A percentile compares a stretch with the other conserved stretches of the same genome.
Conservation (phyloP, 23 tunicate species). For the Halocynthia roretzi region DNA sequence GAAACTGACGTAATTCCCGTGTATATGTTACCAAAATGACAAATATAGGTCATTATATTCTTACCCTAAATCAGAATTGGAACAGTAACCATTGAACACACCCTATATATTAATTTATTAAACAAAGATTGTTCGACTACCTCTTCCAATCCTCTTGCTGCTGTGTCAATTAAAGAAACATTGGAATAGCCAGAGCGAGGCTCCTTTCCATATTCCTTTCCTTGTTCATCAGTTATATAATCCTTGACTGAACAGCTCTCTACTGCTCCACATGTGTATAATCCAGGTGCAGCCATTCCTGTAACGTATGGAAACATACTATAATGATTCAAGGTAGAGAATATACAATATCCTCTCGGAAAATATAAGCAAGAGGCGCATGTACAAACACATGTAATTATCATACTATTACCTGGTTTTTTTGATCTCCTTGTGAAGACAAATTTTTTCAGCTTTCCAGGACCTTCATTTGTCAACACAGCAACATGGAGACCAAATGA, state of each 20-base stretch:
- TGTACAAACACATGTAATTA: too few relatives aligned
- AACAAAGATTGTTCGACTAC: constrained; percentile 6
- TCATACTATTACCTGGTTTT: constrained; percentile 19
- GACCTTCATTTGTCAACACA: constrained; percentile 54
- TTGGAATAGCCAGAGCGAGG: not conserved
- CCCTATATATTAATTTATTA: not conserved
- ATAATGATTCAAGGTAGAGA: not conserved
- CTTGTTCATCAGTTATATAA: constrained; percentile 11
- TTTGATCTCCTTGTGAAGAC: constrained; percentile 59
- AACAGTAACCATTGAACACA: too few relatives aligned
- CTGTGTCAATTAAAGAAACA: constrained; percentile 57
- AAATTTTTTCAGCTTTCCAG: constrained; percentile 60
- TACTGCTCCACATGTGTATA: constrained; percentile 82
- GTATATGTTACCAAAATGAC: too few relatives aligned
- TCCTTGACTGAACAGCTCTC: constrained; percentile 79
- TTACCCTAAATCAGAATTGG: too few relatives aligned
- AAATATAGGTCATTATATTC: too few relatives aligned
- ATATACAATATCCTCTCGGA: too few relatives aligned
- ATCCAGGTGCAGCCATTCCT: constrained; percentile 82
- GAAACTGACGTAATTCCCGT: too few relatives aligned
- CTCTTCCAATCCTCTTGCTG: constrained; percentile 68
- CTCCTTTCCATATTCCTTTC: not conserved
- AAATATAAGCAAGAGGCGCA: too few relatives aligned
- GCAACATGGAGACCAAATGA: constrained; percentile 87
- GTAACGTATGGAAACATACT: not conserved